phyloP scores from a whole-genome alignment of 2,113 vertebrate genomes.

The Channa maculata region DNA sequence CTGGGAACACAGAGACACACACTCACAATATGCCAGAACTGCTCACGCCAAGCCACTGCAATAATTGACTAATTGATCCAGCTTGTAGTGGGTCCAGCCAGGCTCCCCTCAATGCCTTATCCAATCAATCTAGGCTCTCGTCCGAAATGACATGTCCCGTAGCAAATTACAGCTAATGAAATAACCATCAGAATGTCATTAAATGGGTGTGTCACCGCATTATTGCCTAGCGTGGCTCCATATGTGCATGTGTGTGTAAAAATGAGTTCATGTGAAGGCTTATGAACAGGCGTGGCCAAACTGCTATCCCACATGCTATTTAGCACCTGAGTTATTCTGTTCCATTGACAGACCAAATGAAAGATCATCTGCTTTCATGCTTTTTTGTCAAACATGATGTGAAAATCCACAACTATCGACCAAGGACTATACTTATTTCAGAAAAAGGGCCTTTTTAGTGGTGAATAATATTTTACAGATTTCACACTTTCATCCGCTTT shows the following conservation, averaged over 20 bases:
- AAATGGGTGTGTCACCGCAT: slow-evolving; percentile 57
- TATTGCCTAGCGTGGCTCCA: slow-evolving; percentile 73
- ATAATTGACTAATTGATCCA: slow-evolving; percentile 76
- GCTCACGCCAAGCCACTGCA: slow-evolving; percentile 56
- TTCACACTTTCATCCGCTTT: neutral
- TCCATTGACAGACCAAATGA: slow-evolving; percentile 51
- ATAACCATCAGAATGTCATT: slow-evolving; percentile 85
- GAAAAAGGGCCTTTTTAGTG: neutral
- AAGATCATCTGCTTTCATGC: neutral
- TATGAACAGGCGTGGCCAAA: slow-evolving; percentile 41
- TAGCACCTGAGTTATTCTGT: slow-evolving; percentile 74
- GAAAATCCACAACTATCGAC: slow-evolving; percentile 9
- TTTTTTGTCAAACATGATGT: neutral
- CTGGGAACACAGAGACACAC: slow-evolving; percentile 26
- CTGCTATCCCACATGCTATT: slow-evolving; percentile 46
- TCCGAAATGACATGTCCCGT: slow-evolving; percentile 83
- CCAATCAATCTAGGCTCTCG: slow-evolving; percentile 79
- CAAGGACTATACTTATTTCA: neutral
- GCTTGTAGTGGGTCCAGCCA: slow-evolving; percentile 53
- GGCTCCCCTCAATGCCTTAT: slow-evolving; percentile 68
- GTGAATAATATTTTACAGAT: neutral
- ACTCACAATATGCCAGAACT: slow-evolving; percentile 30
- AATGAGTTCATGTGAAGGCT: slow-evolving; percentile 29
- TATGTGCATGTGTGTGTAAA: slow-evolving; percentile 36
- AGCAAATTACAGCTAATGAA: slow-evolving; percentile 86